Evolutionary conservation across 1,140 invertebrate species (phyloP).

Genomic region (Anoplophora glabripennis): DNA sequence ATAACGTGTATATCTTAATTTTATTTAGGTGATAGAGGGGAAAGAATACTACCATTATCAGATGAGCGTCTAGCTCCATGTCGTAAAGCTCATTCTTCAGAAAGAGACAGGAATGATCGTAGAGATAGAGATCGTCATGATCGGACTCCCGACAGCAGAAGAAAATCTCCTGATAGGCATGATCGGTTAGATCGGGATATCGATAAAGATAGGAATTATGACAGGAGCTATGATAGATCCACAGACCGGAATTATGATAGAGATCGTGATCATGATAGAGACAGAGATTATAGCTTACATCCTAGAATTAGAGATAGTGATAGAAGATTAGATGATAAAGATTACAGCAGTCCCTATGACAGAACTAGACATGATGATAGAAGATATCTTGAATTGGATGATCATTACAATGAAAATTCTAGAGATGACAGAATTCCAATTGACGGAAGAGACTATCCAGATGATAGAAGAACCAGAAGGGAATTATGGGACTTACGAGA

Average conservation of each 20-base stretch:
- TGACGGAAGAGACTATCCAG: conserved; percentile 37
- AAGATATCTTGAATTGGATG: conserved; percentile 42
- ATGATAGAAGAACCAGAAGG: conserved; percentile 37
- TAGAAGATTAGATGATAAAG: conserved; percentile 39
- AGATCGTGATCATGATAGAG: conserved; percentile 31
- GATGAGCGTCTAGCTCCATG: conserved; percentile 43
- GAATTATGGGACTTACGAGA: conserved; percentile 44
- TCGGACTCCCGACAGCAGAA: conserved; percentile 21
- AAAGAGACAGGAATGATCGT: conserved; percentile 33
- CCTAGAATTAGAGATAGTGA: conserved; percentile 23
- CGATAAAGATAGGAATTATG: conserved; percentile 28
- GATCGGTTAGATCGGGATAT: conserved; percentile 30
- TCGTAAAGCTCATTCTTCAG: conserved; percentile 36
- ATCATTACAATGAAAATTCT: conserved; percentile 38
- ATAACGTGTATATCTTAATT: neutral
- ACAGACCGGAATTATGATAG: conserved; percentile 23
- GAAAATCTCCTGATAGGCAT: conserved; percentile 39
- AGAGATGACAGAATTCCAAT: conserved; percentile 39
- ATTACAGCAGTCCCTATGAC: conserved; percentile 44
- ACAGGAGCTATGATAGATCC: conserved; percentile 29
- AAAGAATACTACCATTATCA: conserved; percentile 41
- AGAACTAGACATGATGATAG: conserved; percentile 39
- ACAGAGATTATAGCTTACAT: conserved; percentile 30
- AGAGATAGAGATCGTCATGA: conserved; percentile 27
- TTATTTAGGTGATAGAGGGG: conserved; percentile 35